A percentile compares a stretch with the other conserved stretches of the same genome.
phyloP scores from a whole-genome alignment of 2,888 invertebrate genomes.

The Sesamia inferens region DNA sequence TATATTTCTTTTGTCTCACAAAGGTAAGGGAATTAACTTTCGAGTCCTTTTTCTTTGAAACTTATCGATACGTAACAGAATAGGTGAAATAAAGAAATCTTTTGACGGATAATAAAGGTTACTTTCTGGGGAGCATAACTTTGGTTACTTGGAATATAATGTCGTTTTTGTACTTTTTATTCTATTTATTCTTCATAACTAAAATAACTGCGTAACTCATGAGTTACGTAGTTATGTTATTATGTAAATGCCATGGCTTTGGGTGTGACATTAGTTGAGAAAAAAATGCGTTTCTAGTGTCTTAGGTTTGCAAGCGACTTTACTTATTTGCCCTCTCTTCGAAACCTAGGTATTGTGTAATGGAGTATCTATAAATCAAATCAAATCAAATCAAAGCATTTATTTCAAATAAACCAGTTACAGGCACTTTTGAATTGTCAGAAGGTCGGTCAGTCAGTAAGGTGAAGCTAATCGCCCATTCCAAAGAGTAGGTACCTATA shows the following conservation, averaged over 20 bases:
- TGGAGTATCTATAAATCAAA: no score
- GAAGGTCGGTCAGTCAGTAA: no score
- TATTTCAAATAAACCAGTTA: no score
- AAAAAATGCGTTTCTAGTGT: neutral
- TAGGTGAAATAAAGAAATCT: slow-evolving; percentile 58
- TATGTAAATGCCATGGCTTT: no score
- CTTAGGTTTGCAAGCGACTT: neutral
- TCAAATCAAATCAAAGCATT: no score
- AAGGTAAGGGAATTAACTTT: slow-evolving; percentile 60
- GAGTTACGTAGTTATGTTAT: no score
- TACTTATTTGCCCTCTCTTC: neutral
- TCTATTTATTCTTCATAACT: neutral
- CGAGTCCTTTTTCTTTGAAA: slow-evolving; percentile 58
- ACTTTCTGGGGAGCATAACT: slow-evolving; percentile 36
- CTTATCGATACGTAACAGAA: slow-evolving; percentile 44
- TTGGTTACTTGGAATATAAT: slow-evolving; percentile 41
- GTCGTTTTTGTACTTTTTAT: slow-evolving; percentile 30
- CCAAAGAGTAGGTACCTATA: no score
- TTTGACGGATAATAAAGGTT: slow-evolving; percentile 56
- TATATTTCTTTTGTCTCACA: slow-evolving; percentile 58
- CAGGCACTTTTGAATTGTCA: no score
- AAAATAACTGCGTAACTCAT: neutral
- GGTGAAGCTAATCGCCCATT: no score
- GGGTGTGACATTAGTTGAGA: neutral
- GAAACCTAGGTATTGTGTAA: neutral